Evolutionary conservation across 2,888 invertebrate genomes (phyloP).

Genomic region (Falcaria lacertinaria): DNA sequence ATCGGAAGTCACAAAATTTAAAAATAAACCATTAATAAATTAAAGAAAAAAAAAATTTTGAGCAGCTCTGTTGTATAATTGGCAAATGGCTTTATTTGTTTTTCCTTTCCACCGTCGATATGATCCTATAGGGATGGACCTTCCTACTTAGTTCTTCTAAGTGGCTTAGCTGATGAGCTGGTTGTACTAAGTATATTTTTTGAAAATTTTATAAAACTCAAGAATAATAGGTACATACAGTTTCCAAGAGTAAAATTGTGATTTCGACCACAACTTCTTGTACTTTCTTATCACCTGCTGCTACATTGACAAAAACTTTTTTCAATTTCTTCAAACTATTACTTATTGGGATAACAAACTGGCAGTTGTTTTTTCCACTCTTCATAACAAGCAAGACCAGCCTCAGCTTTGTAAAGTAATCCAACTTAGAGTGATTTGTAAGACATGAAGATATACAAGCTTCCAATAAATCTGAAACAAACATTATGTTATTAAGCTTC

Average conservation of each 20-base stretch:
- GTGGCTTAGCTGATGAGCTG: no score
- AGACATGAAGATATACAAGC: slow-evolving; percentile 45
- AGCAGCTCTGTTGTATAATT: no score
- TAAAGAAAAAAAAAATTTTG: no score
- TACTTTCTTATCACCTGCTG: slow-evolving; percentile 53
- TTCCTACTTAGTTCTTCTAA: no score
- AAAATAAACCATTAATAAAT: no score
- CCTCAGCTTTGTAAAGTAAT: slow-evolving; percentile 61
- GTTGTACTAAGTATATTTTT: no score
- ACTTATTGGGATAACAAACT: slow-evolving; percentile 53
- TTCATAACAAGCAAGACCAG: slow-evolving; percentile 63
- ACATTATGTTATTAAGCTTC: not conserved
- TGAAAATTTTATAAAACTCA: no score
- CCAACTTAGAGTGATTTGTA: slow-evolving; percentile 43
- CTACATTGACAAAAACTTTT: slow-evolving; percentile 42
- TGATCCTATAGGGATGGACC: no score
- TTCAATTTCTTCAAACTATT: slow-evolving; percentile 48
- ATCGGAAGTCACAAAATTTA: no score
- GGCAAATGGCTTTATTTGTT: no score
- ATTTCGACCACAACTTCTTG: slow-evolving; percentile 63
- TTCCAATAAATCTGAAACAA: slow-evolving; percentile 56
- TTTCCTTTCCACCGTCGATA: no score
- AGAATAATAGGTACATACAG: no score
- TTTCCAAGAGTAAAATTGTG: slow-evolving; percentile 47
- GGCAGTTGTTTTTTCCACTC: slow-evolving; percentile 59